Percentiles rank a stretch among this genome's conserved stretches.
Evolutionary conservation across 2,888 invertebrate genomes (phyloP).

Genomic region (Xestia c-nigrum): DNA sequence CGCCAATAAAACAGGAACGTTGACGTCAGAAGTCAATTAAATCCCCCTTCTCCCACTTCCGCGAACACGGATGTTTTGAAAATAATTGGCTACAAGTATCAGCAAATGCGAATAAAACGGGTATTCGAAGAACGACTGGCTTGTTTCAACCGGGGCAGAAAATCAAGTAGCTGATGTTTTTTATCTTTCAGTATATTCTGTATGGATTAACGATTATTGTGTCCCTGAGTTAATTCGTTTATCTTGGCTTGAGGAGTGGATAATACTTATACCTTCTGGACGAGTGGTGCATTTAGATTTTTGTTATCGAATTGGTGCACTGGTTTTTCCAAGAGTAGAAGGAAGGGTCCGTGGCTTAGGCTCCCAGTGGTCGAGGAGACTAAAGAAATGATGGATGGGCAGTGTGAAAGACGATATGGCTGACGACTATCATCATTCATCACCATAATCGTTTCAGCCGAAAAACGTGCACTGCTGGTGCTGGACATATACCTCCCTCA

Average conservation of each 20-base stretch:
- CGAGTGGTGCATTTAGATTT: not conserved
- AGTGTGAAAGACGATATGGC: not conserved
- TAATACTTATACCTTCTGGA: not conserved
- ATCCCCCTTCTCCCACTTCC: constrained; percentile 26
- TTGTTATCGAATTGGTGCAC: not conserved
- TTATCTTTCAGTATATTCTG: constrained; percentile 2
- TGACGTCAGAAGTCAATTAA: constrained; percentile 60
- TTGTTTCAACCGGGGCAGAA: constrained; percentile 24
- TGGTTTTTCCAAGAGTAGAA: not conserved
- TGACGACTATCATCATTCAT: not conserved
- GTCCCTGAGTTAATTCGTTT: not conserved
- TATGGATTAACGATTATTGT: constrained; percentile 2
- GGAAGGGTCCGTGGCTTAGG: no score
- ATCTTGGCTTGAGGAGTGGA: not conserved
- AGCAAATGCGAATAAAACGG: constrained; percentile 39
- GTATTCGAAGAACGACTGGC: constrained; percentile 16
- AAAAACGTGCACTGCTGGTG: no score
- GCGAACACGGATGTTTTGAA: constrained; percentile 38
- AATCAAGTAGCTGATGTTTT: constrained; percentile 31
- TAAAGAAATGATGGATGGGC: no score
- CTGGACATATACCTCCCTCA: no score
- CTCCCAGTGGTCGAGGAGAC: no score
- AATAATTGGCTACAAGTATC: constrained; percentile 47
- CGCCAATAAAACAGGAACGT: constrained; percentile 23
- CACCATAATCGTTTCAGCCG: no score